These are phyloP conservation scores for Acanthurus tractus DNA, from an alignment of 2,797 vertebrate species.

Conservation along the genomic window DNA sequence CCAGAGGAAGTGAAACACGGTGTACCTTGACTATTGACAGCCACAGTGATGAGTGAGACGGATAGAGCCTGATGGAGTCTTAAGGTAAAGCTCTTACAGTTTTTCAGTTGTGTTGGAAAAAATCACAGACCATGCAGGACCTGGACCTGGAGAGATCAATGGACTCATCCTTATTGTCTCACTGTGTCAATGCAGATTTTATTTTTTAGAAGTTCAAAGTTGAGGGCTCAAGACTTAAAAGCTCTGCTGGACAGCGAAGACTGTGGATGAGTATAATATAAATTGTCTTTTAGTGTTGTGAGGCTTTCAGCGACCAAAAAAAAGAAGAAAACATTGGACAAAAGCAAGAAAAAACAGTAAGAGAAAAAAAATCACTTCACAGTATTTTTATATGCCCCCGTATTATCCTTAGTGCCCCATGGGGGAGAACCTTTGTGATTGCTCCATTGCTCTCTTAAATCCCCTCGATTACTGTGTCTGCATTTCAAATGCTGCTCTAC, in stretches of 20 bases:
- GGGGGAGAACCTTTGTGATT: constrained; percentile 73
- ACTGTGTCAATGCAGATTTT: constrained; percentile 13
- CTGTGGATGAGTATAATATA: constrained; percentile 1
- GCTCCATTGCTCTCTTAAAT: constrained; percentile 78
- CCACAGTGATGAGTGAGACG: constrained; percentile 16
- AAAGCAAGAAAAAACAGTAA: constrained; percentile 42
- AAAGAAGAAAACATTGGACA: background rate
- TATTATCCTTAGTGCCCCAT: constrained; percentile 62
- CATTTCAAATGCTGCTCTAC: constrained; percentile 75
- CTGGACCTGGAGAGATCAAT: background rate
- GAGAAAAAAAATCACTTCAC: constrained; percentile 49
- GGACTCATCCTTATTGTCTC: constrained; percentile 31
- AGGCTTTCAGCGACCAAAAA: constrained; percentile 13
- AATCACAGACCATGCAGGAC: background rate
- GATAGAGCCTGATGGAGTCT: background rate
- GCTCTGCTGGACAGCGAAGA: constrained; percentile 23
- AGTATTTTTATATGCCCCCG: constrained; percentile 62
- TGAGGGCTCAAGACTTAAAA: constrained; percentile 32
- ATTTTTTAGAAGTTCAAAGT: constrained; percentile 40
- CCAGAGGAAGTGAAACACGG: constrained; percentile 29
- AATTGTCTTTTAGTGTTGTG: constrained; percentile 36
- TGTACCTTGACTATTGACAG: constrained; percentile 34
- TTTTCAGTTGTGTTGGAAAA: constrained; percentile 27
- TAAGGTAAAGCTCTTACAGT: constrained; percentile 11
- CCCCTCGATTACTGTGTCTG: constrained; percentile 76